phyloP scores from a whole-genome alignment of 2,888 invertebrate genomes.

The Nomada fucata region DNA sequence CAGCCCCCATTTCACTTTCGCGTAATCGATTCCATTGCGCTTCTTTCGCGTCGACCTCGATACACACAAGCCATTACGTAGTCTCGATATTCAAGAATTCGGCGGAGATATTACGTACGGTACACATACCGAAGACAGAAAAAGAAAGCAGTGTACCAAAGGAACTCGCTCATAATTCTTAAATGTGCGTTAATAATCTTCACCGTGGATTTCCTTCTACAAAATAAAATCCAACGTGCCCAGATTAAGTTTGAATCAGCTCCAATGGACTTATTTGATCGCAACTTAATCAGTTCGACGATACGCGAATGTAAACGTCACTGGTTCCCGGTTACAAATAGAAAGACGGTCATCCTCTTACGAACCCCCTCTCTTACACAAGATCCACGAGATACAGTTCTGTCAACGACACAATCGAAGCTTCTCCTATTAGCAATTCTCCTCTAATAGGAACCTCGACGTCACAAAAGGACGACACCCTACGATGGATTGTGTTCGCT shows the following conservation, averaged over 20 bases:
- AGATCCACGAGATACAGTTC: not conserved
- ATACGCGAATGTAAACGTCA: not conserved
- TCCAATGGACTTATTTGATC: too few species aligned
- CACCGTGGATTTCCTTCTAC: too few species aligned
- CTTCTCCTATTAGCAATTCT: not conserved
- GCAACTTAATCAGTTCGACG: not conserved
- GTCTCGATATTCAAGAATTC: too few species aligned
- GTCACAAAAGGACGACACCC: not conserved
- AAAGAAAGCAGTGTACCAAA: not conserved
- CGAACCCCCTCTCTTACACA: slow-evolving; percentile 2
- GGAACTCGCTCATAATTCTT: not conserved
- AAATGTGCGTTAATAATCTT: too few species aligned
- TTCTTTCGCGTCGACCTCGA: not conserved
- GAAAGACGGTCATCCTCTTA: not conserved
- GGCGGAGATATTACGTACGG: too few species aligned
- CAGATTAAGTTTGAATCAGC: too few species aligned
- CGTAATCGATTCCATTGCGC: not conserved
- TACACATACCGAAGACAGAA: too few species aligned
- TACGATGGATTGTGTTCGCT: not conserved
- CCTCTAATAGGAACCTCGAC: not conserved
- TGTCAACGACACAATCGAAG: not conserved
- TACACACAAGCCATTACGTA: too few species aligned
- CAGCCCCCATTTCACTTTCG: slow-evolving; percentile 28
- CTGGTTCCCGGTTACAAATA: not conserved
- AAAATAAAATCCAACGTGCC: too few species aligned